Conservation (phyloP, 2,113 vertebrate species). For the Xiphias gladius region DNA sequence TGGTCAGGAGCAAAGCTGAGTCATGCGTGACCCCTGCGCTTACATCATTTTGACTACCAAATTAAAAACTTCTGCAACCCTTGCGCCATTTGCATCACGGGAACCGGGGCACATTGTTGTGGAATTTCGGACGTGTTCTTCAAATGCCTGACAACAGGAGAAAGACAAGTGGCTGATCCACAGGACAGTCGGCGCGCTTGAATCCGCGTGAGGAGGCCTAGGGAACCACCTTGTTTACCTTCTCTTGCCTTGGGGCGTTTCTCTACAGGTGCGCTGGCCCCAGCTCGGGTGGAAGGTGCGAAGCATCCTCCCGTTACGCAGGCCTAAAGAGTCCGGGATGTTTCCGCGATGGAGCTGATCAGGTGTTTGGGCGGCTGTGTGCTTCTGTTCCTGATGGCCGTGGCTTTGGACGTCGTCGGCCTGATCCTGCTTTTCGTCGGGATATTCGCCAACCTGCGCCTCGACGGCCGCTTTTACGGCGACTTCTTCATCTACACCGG, state of each 20-base stretch:
- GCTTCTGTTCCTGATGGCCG: slow-evolving; percentile 61
- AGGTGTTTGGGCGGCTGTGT: slow-evolving; percentile 67
- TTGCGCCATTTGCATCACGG: slow-evolving; percentile 16
- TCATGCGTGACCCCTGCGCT: no score
- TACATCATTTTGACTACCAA: slow-evolving; percentile 42
- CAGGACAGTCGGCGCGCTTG: no score
- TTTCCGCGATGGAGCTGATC: slow-evolving; percentile 14
- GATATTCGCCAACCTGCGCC: slow-evolving; percentile 76
- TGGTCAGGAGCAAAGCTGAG: background rate
- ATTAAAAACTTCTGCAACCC: background rate
- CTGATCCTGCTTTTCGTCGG: slow-evolving; percentile 80
- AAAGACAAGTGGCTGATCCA: no score
- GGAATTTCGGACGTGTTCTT: no score
- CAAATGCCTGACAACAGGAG: no score
- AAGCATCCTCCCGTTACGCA: slow-evolving; percentile 58
- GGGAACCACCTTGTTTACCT: slow-evolving; percentile 9
- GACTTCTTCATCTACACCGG: slow-evolving; percentile 85
- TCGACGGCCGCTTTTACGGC: slow-evolving; percentile 75
- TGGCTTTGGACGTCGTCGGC: slow-evolving; percentile 69
- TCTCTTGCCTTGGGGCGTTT: slow-evolving; percentile 31
- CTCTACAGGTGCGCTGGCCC: slow-evolving; percentile 53
- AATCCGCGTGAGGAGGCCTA: no score
- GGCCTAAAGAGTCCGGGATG: background rate
- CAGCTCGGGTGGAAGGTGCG: slow-evolving; percentile 32
- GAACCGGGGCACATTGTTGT: background rate